These are phyloP conservation scores for Drosophila tanythrix DNA, from an alignment of 2,888 invertebrate genomes.

Conservation along the genomic window DNA sequence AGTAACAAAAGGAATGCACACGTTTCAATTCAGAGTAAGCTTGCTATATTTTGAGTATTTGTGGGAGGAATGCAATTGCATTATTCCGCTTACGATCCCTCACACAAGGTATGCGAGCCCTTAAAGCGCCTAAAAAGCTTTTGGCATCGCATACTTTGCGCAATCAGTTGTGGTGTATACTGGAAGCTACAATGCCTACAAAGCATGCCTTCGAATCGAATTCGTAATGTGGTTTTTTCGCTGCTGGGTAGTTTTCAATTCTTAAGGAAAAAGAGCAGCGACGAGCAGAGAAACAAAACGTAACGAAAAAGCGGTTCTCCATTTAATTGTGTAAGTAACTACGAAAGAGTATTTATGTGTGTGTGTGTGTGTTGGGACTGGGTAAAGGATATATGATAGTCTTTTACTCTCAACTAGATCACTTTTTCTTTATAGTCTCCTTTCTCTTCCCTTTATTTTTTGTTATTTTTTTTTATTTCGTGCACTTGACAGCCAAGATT, in stretches of 20 bases:
- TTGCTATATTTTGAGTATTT: not conserved
- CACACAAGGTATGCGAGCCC: not conserved
- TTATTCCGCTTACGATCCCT: not conserved
- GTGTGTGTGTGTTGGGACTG: not conserved
- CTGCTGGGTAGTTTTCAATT: not conserved
- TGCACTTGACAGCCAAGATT: conserved; percentile 76
- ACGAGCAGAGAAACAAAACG: not conserved
- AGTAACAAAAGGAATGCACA: too few relatives aligned
- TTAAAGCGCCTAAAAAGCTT: not conserved
- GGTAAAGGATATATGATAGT: not conserved
- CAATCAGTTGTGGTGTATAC: not conserved
- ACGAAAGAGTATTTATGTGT: not conserved
- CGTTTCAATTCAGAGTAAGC: not conserved
- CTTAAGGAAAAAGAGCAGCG: not conserved
- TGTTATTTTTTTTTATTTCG: conserved; percentile 28
- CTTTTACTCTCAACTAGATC: not conserved
- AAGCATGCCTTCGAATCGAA: not conserved
- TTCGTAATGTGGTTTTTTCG: not conserved
- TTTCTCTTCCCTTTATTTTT: conserved; percentile 16
- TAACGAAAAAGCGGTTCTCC: not conserved
- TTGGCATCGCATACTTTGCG: not conserved
- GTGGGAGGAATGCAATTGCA: not conserved
- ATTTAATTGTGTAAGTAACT: not conserved
- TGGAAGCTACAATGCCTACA: not conserved
- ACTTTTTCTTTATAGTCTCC: not conserved